A percentile compares a stretch with the other conserved stretches of the same genome.
These are phyloP conservation scores for Drosophila pallidifrons DNA, from an alignment of 1,140 invertebrate species.

Conservation along the genomic window DNA sequence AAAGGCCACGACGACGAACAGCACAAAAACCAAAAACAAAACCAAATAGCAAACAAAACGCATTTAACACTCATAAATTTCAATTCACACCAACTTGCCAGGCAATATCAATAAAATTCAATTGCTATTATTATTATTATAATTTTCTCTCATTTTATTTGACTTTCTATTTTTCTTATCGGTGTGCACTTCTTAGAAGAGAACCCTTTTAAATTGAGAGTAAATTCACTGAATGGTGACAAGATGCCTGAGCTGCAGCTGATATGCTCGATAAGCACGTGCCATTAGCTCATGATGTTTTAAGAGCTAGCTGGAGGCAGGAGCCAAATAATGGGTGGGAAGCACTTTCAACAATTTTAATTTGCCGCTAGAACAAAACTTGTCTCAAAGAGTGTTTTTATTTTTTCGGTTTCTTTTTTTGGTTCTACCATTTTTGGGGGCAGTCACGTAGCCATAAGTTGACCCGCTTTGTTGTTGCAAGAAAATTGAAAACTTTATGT, in stretches of 20 bases:
- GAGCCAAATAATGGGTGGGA: background rate
- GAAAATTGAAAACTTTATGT: conserved; percentile 64
- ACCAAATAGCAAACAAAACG: conserved; percentile 33
- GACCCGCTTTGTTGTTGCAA: conserved; percentile 50
- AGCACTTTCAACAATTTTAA: conserved; percentile 61
- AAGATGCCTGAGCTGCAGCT: conserved; percentile 59
- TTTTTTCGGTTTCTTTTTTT: conserved; percentile 13
- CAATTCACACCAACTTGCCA: conserved; percentile 29
- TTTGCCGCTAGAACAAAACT: conserved; percentile 61
- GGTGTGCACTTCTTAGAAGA: background rate
- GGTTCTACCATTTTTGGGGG: conserved; percentile 18
- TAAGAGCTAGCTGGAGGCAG: background rate
- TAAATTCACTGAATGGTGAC: conserved; percentile 60
- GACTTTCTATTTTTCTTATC: conserved; percentile 38
- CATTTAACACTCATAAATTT: conserved; percentile 50
- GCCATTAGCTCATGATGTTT: conserved; percentile 58
- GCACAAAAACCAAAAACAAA: conserved; percentile 7
- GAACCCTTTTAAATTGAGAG: conserved; percentile 1
- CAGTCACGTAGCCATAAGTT: conserved; percentile 66
- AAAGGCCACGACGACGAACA: conserved; percentile 8
- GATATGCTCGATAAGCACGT: conserved; percentile 77
- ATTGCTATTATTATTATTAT: conserved; percentile 59
- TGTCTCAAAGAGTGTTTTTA: conserved; percentile 48
- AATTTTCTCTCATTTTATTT: conserved; percentile 2
- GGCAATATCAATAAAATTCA: conserved; percentile 48